Base-by-base conservation (phyloP, 2,113 vertebrate species). In the Sciurus niger region DNA sequence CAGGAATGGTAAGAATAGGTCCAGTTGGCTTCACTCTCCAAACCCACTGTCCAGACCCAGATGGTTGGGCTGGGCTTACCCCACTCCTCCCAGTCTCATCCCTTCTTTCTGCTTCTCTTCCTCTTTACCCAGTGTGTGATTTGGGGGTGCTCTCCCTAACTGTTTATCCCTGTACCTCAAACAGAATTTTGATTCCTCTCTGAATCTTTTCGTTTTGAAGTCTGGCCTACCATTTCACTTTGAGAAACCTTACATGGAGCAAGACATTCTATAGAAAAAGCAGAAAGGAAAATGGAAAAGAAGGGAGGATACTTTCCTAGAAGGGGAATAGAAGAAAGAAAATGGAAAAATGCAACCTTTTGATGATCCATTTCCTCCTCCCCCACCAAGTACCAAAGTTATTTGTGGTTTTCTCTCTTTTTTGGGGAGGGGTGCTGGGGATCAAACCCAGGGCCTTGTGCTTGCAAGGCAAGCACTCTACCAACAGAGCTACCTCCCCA, bases 141-240 rank as follows among this genome's bases (percentile, higher is more conserved):
- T 94, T 53, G 30, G 72, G 43, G 43, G 8, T 2, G n/a, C 40
- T 82, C 25, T 82, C 55, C 32, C 51, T 20, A 86, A 55, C 9
- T 65, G 37, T 63, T 43, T 79, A 67, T 58, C 48, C 30, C 70
- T 78, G 20, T 58, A 40, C 40, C 84, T 37, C 46, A 73, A 67
- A 89, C 2, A 92, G 11, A 20, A 9, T 86, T 93, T 82, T 72
- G 28, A 25, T n/a, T 78, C 34, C 8, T 65, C 3, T 88, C 34
- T 60, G 60, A 70, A 40, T 37, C 67, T 86, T 94, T 70, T 92
- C 34, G 65, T 85, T 87, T 72, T 40, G 40, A 96, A 78, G n/a
- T 48, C 24, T 63, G 16, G n/a, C 32, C 37, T 94, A 90, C n/a
- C 51, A 46, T 84, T 90, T 84, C 37, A 73, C 76, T 95, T 79